Evolutionary conservation across 2,888 invertebrate genomes (phyloP), one percentile per base, ranked within the genome.

Genomic region (Campoletis raptor): DNA sequence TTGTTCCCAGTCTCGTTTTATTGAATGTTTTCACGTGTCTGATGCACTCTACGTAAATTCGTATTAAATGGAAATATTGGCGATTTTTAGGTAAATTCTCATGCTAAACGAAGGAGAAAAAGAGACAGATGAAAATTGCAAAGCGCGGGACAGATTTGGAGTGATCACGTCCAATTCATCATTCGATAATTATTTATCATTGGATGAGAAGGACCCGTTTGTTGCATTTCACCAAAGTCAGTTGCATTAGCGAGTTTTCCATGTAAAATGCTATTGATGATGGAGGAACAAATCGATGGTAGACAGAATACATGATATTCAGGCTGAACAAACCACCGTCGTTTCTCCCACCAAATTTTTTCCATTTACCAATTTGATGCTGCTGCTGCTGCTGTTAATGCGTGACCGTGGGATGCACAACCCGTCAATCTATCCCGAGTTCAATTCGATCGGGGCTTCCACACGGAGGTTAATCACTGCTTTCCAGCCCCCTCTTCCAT

Each of bases 401-500:
- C 52, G 79, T 66, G 66, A 77, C 42, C n/a, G 64, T 57, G 69
- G 73, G 40, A 78, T 64, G 72, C 70, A 52, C 37, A 24, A 52
- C 72, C 61, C 80, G 86, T 86, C 86, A 85, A 85, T 76, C 80
- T 83, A 69, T 61, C 70, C 83, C 69, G 74, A 77, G 85, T 89
- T 85, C 54, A 76, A 80, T 70, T 61, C 82, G 74, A 70, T 83
- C 73, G 76, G 45, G 67, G 74, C 52, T 81, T 81, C 40, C 70
- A 86, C 73, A 70, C 81, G 54, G 57, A 52, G 73, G 52, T 54
- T 37, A 73, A 73, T 70, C 54, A n/a, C 54, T 37, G 15, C 48
- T 36, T 36, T 30, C 21, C 54, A n/a, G n/a, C 10, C n/a, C 40
- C 48, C 52, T 2, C 30, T 5, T 9, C 48, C 70, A 9, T 4